phyloP scores from a whole-genome alignment of 2,888 invertebrate species.

The Tetheella fluctuosa region DNA sequence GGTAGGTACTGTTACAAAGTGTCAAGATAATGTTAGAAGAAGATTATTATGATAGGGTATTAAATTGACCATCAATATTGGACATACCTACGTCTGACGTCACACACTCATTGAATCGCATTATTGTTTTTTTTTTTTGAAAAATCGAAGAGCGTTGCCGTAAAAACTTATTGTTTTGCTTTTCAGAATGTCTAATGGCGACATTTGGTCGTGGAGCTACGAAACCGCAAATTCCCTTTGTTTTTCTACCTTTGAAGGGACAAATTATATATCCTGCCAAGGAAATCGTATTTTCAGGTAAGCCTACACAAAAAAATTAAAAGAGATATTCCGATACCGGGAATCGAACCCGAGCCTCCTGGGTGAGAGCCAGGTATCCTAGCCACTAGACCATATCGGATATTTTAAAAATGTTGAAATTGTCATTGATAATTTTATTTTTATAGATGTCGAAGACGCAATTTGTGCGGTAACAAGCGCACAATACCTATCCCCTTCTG shows the following conservation, averaged over 20 bases:
- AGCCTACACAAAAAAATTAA: conserved; percentile 26
- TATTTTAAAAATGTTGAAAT: not conserved
- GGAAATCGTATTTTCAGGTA: conserved; percentile 93
- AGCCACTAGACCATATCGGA: conserved; percentile 85
- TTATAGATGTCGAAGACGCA: conserved; percentile 88
- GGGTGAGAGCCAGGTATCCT: conserved; percentile 88
- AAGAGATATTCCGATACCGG: conserved; percentile 81
- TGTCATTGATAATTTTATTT: conserved; percentile 11
- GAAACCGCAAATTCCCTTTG: conserved; percentile 91
- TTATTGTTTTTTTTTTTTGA: no score
- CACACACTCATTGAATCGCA: no score
- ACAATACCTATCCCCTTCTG: conserved; percentile 90
- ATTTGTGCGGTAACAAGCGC: conserved; percentile 94
- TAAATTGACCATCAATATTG: no score
- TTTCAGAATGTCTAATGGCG: conserved; percentile 87
- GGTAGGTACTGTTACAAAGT: no score
- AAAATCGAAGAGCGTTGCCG: no score
- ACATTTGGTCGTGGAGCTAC: conserved; percentile 88
- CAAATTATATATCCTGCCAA: conserved; percentile 95
- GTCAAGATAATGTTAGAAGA: no score
- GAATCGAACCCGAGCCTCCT: conserved; percentile 85
- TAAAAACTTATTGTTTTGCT: conserved; percentile 28
- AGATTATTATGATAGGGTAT: no score
- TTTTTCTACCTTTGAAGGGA: conserved; percentile 92
- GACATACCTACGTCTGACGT: no score